A percentile compares a stretch with the other conserved stretches of the same genome.
Evolutionary conservation across 2,113 vertebrate species (phyloP).

Genomic region (Protobothrops flavoviridis): DNA sequence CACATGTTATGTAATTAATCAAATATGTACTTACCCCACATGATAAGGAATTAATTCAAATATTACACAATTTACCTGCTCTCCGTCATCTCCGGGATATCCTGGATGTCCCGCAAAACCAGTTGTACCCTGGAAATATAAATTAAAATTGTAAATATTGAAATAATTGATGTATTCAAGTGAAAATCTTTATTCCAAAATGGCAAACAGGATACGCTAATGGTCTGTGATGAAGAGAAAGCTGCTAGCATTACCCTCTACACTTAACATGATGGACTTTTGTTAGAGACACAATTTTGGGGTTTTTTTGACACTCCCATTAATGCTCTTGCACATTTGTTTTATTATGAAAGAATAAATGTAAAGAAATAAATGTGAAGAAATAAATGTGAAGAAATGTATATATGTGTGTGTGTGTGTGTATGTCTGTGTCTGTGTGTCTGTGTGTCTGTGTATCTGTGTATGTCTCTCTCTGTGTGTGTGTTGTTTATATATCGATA

Average conservation of each 20-base stretch:
- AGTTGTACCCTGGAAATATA: background rate
- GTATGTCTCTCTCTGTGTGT: too few species aligned
- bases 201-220: background rate
- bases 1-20: background rate
- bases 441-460: too few species aligned
- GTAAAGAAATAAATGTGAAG: background rate
- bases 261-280: background rate
- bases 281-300: background rate
- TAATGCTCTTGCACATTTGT: background rate
- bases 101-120: background rate
- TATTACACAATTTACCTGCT: background rate
- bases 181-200: background rate
- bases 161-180: background rate
- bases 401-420: too few species aligned
- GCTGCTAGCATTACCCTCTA: background rate
- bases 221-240: background rate
- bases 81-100: constrained; percentile 13
- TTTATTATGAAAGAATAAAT: background rate
- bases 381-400: too few species aligned
- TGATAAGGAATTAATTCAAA: background rate
- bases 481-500: background rate
- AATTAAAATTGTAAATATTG: background rate
- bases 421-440: too few species aligned
- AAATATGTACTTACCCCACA: background rate
- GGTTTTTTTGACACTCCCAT: background rate